Evolutionary conservation across 2,113 vertebrate species (phyloP), one percentile per base, ranked within the genome.

Genomic region (Barbus barbus): DNA sequence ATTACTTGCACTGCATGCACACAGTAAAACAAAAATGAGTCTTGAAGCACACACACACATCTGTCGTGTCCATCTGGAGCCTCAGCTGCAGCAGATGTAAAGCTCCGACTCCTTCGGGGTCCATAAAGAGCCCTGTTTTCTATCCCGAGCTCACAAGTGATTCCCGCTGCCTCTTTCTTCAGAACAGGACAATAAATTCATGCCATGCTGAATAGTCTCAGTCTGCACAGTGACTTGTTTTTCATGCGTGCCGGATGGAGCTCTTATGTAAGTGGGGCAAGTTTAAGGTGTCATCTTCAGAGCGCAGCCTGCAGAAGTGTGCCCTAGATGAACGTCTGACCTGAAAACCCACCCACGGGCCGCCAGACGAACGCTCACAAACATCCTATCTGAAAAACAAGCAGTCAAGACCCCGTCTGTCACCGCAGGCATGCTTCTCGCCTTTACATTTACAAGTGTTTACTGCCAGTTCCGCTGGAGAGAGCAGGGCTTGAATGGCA

Each of bases 331-430:
- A 31, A 11, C 26, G 14, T 74, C 41, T 76, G 14, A 1, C 73
- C 48, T 36, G 33, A 56, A 78, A 56, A 78, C 31, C 51, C 51
- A 58, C 73, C 73, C 73, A 75, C 46, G 9, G 51, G 2, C 3
- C 31, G 63, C 74, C 31, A 56, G 48, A 33, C 20, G 18, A 56
- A 33, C 16, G 31, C 31, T 9, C 18, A 9, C 75, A 36, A 56
- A 75, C 73, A 75, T 51, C 14, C 38, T n/a, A 28, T 56, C 20
- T 56, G 20, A 77, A 33, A 36, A 77, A 77, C 74, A 77, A 58
- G 12, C 31, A 20, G 5, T 77, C 28, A 22, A 4, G 26, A 20
- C 61, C 24, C 24, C 2, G 16, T 76, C 46, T 48, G 24, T 12
- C 61, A 74, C 13, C 41, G 72, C 72, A 74, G 24, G 0, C 44